Evolutionary conservation across 2,113 vertebrate genomes (phyloP).

Genomic region (Diadophis punctatus): DNA sequence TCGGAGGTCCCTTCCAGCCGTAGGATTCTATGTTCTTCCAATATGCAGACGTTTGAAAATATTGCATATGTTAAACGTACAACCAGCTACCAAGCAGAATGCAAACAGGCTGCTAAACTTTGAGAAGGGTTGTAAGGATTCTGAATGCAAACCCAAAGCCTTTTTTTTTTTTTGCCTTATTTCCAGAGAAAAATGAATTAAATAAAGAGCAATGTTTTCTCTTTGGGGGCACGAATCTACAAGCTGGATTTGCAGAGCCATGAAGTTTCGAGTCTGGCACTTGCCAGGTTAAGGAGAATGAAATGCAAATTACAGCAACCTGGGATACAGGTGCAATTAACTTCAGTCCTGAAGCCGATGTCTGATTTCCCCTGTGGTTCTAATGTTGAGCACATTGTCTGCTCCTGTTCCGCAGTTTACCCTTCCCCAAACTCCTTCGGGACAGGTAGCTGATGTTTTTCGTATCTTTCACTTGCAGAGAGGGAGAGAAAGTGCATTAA

Average conservation of each 20-base stretch:
- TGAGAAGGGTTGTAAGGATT: not conserved
- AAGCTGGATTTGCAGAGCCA: not conserved
- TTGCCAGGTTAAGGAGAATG: conserved; percentile 14
- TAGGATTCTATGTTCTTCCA: not conserved
- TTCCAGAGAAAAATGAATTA: not conserved
- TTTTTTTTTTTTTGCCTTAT: not conserved
- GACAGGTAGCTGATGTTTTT: not conserved
- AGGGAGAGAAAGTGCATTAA: not conserved
- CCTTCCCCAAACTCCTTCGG: not conserved
- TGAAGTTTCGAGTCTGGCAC: not conserved
- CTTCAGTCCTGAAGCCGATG: not conserved
- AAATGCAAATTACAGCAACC: conserved; percentile 14
- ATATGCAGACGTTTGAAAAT: too few relatives aligned
- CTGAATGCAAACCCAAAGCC: not conserved
- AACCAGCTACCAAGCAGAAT: not conserved
- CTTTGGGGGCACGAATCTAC: not conserved
- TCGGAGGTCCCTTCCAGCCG: not conserved
- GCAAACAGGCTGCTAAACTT: not conserved
- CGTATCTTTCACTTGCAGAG: not conserved
- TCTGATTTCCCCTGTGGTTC: conserved; percentile 16
- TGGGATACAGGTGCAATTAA: conserved; percentile 26
- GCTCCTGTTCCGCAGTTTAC: conserved; percentile 3
- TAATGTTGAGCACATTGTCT: not conserved
- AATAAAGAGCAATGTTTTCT: not conserved
- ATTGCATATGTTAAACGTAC: not conserved